Evolutionary conservation across 2,888 invertebrate genomes (phyloP), one percentile per base, ranked within the genome.

Genomic region (Plebejus melissa): DNA sequence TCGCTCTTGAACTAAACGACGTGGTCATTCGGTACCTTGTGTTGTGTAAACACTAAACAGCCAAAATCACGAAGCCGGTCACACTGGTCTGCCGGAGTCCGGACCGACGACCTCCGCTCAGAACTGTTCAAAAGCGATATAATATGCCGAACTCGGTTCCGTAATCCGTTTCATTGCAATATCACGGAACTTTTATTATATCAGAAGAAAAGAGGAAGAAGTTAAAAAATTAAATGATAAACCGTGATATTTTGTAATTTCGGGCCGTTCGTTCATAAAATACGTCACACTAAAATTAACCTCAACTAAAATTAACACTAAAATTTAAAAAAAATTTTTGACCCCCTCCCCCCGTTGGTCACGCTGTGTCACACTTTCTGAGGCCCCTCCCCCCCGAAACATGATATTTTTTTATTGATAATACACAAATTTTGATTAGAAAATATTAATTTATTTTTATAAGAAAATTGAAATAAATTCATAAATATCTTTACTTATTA

Each of bases 41-140:
- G 85, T 90, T 89, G 84, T 82, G 90, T 90, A 90, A 90, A 91
- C 88, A 90, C 90, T 90, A 90, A 90, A 91, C 88, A 90, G 87
- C 87, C 85, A 85, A 84, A 82, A 54, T 54, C 1, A 16, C 54
- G 54, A 46, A 82, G 83, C 84, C 87, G 87, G 89, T 86, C 89
- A 87, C 86, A 90, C 93, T 92, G 92, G 93, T 92, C 90, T 87
- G 87, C 92, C 86, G 89, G 90, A 91, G 87, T 86, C 81, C 84
- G 89, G 92, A 90, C 86, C 93, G 89, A 89, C 87, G 93, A 93
- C 91, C 93, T 86, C 89, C 80, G 83, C 82, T 86, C 84, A 36
- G 16, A 9, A 13, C 32, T 65, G 65, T 65, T 32, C 13, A 65
- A 36, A 65, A 65, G 65, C 65, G 16, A 65, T 22, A 22, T 22